Conservation (phyloP, 2,888 invertebrate species). For the Agapostemon virescens region DNA sequence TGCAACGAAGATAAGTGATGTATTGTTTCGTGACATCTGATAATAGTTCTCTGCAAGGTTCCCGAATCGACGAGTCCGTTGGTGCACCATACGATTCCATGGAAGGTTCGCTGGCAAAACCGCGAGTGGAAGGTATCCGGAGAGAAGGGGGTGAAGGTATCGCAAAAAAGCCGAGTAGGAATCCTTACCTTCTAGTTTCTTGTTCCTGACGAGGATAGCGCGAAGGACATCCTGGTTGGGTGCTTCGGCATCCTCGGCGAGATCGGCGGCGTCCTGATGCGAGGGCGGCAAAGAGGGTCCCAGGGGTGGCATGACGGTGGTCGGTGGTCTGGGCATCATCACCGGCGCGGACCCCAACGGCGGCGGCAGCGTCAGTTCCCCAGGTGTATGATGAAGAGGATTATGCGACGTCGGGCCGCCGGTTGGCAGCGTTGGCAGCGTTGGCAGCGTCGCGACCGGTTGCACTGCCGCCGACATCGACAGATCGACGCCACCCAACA, state of each 20-base stretch:
- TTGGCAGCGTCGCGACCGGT: constrained; percentile 66
- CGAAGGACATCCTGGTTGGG: constrained; percentile 92
- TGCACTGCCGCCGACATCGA: constrained; percentile 80
- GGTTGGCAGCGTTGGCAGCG: constrained; percentile 63
- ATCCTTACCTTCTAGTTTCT: constrained; percentile 91
- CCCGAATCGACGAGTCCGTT: neutral
- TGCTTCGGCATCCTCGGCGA: constrained; percentile 79
- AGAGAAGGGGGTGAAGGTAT: neutral
- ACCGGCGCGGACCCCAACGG: constrained; percentile 67
- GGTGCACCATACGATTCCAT: neutral
- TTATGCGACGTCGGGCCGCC: constrained; percentile 70
- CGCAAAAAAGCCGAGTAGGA: constrained; percentile 18
- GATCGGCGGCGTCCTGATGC: constrained; percentile 67
- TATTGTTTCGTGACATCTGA: too few relatives aligned
- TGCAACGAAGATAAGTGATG: too few relatives aligned
- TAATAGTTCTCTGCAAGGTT: neutral
- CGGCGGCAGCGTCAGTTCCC: constrained; percentile 64
- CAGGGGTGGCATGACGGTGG: constrained; percentile 73
- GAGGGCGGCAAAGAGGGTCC: constrained; percentile 79
- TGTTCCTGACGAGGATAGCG: constrained; percentile 92
- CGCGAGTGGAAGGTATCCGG: neutral
- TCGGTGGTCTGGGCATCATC: constrained; percentile 73
- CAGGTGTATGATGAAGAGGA: constrained; percentile 64
- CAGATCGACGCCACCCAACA: constrained; percentile 78
- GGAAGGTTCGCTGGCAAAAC: neutral